Evolutionary conservation across 92 coral and sea anemone genomes (phyloP).

Genomic region (Epizoanthus scotinus): DNA sequence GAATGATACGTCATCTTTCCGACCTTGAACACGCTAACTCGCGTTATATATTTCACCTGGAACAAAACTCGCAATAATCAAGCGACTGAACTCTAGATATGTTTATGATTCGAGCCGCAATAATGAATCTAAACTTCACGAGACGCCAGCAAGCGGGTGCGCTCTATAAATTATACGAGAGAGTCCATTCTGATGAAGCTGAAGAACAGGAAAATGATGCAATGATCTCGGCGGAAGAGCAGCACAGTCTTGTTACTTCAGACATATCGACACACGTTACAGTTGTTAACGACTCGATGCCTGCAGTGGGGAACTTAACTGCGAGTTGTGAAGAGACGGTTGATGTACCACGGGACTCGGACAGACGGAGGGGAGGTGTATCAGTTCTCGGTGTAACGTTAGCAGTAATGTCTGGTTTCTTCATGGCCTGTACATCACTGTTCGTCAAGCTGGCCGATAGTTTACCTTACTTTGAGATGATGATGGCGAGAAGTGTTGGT

Average conservation of each 20-base stretch:
- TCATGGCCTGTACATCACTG: slow-evolving; percentile 42
- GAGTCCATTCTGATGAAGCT: slow-evolving; percentile 9
- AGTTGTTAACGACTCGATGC: background rate
- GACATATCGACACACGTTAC: background rate
- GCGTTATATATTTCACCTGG: background rate
- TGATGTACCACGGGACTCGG: background rate
- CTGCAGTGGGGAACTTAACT: background rate
- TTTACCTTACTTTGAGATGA: slow-evolving; percentile 58
- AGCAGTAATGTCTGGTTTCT: slow-evolving; percentile 32
- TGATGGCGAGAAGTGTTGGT: slow-evolving; percentile 44
- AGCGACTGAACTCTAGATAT: too few relatives aligned
- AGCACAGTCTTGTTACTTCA: background rate
- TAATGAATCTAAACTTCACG: background rate
- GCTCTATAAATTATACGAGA: slow-evolving; percentile 7
- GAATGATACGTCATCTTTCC: slow-evolving; percentile 29
- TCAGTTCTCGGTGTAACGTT: slow-evolving; percentile 33
- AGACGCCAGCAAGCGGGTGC: background rate
- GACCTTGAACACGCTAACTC: background rate
- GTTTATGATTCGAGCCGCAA: background rate
- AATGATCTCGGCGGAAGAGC: background rate
- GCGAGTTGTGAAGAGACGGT: background rate
- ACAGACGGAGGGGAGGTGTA: background rate
- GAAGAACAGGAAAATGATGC: background rate
- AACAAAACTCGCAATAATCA: background rate
- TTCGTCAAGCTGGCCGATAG: slow-evolving; percentile 58